Conservation (phyloP, 2,113 vertebrate species). For the Gorsachius goisagi region DNA sequence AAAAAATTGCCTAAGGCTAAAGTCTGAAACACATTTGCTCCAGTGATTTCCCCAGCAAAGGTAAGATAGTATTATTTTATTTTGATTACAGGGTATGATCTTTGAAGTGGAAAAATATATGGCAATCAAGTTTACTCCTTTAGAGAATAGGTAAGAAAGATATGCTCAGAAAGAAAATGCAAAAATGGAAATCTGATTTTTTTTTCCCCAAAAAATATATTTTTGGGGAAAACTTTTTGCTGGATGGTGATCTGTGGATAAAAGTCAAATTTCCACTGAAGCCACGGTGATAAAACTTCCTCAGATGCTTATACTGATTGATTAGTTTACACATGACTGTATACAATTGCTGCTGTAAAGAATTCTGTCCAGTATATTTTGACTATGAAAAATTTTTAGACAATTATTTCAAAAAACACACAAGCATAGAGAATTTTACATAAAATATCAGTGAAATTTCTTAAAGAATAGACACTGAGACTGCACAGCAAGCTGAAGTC, state of each 20-base stretch:
- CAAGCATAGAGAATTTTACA: background rate
- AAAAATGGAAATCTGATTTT: background rate
- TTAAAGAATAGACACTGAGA: background rate
- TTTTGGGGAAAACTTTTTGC: background rate
- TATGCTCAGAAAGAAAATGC: background rate
- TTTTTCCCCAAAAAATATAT: background rate
- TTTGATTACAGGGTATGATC: background rate
- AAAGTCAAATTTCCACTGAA: background rate
- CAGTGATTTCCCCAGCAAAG: background rate
- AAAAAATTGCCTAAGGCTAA: background rate
- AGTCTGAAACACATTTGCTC: background rate
- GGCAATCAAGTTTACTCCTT: background rate
- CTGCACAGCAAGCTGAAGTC: background rate
- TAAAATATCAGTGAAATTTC: background rate
- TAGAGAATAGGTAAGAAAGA: background rate
- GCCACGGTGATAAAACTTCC: background rate
- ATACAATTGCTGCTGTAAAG: background rate
- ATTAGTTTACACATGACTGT: background rate
- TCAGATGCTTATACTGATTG: background rate
- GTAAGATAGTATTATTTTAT: background rate
- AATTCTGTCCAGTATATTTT: background rate
- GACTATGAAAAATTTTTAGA: background rate
- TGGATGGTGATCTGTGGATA: background rate
- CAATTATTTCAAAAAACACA: background rate
- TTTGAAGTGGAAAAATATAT: background rate